Percentiles rank a stretch among this genome's conserved stretches.
Conservation (phyloP, 2,888 invertebrate genomes). For the Notodonta dromedarius region DNA sequence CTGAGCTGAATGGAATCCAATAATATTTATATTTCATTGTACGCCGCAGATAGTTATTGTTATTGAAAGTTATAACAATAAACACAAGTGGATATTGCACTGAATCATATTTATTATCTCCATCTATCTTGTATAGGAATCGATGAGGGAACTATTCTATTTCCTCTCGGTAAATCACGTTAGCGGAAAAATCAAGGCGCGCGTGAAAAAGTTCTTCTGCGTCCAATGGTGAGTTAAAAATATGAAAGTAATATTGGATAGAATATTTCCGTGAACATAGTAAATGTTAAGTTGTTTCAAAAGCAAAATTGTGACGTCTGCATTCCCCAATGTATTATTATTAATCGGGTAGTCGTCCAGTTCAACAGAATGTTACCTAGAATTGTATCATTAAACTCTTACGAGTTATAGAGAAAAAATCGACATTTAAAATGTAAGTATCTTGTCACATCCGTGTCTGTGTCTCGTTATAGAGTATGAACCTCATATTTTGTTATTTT, state of each 20-base stretch:
- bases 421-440: too few species aligned
- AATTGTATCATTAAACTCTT: too few species aligned
- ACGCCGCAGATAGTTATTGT: neutral
- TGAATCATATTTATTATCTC: constrained; percentile 20
- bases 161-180: constrained; percentile 76
- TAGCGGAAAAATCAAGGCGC: constrained; percentile 70
- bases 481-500: too few species aligned
- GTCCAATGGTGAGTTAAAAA: constrained; percentile 68
- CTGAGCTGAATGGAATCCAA: neutral
- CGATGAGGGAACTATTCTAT: constrained; percentile 77
- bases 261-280: too few species aligned
- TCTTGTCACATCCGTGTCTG: too few species aligned
- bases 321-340: too few species aligned
- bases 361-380: too few species aligned
- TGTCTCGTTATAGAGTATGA: too few species aligned
- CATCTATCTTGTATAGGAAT: constrained; percentile 56
- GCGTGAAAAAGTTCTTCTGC: constrained; percentile 75
- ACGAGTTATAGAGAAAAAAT: too few species aligned
- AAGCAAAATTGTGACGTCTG: too few species aligned
- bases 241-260: constrained; percentile 7
- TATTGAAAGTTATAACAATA: constrained; percentile 4
- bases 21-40: neutral
- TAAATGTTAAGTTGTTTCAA: too few species aligned
- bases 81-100: constrained; percentile 15
- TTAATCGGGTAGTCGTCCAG: too few species aligned